phyloP scores from a whole-genome alignment of 1,140 invertebrate species.

The Drosophila paulistorum region DNA sequence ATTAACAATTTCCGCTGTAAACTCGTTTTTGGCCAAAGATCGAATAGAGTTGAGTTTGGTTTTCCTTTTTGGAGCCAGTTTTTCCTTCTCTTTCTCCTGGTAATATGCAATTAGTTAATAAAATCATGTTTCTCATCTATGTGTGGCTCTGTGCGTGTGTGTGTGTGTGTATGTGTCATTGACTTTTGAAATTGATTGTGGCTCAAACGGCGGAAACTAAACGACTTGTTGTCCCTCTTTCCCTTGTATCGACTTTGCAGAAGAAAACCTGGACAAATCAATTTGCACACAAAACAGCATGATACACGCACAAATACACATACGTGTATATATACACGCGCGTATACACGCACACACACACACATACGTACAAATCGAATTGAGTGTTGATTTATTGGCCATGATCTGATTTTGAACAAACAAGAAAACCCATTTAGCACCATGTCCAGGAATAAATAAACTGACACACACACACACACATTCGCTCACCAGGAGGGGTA shows the following conservation, averaged over 20 bases:
- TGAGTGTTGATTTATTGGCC: slow-evolving; percentile 77
- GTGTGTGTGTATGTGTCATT: slow-evolving; percentile 41
- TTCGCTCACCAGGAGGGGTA: not conserved
- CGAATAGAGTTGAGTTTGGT: slow-evolving; percentile 17
- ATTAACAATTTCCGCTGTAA: slow-evolving; percentile 52
- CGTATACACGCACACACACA: not conserved
- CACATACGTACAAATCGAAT: slow-evolving; percentile 59
- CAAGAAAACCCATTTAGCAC: slow-evolving; percentile 74
- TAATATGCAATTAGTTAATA: slow-evolving; percentile 38
- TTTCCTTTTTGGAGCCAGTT: slow-evolving; percentile 38
- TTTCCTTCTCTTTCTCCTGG: slow-evolving; percentile 5
- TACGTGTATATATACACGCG: slow-evolving; percentile 4
- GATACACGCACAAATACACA: slow-evolving; percentile 23
- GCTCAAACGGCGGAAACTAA: slow-evolving; percentile 41
- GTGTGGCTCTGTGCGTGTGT: slow-evolving; percentile 29
- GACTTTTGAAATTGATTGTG: slow-evolving; percentile 47
- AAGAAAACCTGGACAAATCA: slow-evolving; percentile 48
- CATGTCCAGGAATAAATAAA: slow-evolving; percentile 75
- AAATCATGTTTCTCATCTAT: slow-evolving; percentile 28
- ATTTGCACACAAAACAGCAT: slow-evolving; percentile 32
- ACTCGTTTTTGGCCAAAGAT: slow-evolving; percentile 28
- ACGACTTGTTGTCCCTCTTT: not conserved
- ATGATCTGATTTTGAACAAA: slow-evolving; percentile 78
- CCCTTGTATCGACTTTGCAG: not conserved
- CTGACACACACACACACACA: slow-evolving; percentile 33